Base-by-base conservation (phyloP, 2,113 vertebrate genomes). In the Podocnemis expansa region DNA sequence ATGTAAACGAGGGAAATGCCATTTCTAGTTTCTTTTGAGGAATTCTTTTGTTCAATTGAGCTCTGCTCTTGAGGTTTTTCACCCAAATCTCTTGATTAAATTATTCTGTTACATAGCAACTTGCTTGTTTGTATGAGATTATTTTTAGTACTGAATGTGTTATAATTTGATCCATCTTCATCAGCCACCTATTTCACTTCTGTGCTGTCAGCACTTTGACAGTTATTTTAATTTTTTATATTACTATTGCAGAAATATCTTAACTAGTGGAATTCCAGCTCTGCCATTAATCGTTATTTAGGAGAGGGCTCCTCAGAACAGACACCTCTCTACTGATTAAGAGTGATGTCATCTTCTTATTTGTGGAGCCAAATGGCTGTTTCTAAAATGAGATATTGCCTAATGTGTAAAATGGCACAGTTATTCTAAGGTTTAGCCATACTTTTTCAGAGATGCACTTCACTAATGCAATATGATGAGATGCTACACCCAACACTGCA, bases 111-210 rank as follows among this genome's bases (percentile, higher is more conserved):
- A 0, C 82, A 75, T 87, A 91, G 95, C 88, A 95, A 95, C 96
- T 87, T 96, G 93, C 89, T 96, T 96, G 91, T 88, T 45, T 82
- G 51, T 24, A 29, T n/a, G 94, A 82, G 84, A 89, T 96, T 90
- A 85, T 86, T 89, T 92, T 85, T 63, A 89, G 88, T 84, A 80
- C 91, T 47, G 96, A 93, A 95, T 91, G 94, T 49, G 88, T 93
- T 90, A 91, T 93, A 96, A 92, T 82, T 76, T 80, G 92, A 73
- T 41, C 2, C 54, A 12, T 91, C 96, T 89, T 91, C 94, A 85
- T 88, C 54, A 95, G 82, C 87, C 78, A 54, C 96, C 97, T 96
- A 89, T 96, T 97, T 94, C 81, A 52, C 41, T 95, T 93, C 76
- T 89, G 41, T 58, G 55, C 56, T 82, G 60, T 84, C 92, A 93